Conservation (phyloP, 2,797 vertebrate species). For the Eremophila alpestris region DNA sequence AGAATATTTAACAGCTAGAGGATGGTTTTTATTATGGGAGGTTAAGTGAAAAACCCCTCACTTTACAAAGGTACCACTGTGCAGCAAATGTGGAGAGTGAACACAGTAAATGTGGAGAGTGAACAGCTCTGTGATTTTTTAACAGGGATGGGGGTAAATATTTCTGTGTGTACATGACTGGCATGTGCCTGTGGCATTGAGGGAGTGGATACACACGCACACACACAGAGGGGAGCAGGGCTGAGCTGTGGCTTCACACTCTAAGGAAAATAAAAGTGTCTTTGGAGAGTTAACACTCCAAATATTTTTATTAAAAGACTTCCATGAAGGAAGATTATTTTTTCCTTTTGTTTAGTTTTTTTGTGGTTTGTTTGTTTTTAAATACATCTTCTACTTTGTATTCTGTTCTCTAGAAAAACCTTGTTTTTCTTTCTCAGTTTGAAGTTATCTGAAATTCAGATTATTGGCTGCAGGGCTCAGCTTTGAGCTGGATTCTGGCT, state of each 20-base stretch:
- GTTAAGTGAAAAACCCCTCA: neutral
- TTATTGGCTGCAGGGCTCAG: neutral
- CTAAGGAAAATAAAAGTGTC: neutral
- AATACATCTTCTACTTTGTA: neutral
- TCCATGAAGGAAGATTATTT: neutral
- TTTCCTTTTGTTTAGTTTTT: neutral
- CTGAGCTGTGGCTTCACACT: neutral
- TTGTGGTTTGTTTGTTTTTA: neutral
- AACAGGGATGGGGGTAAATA: neutral
- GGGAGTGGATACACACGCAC: neutral
- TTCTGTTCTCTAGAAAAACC: neutral
- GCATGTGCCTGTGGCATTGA: accelerated
- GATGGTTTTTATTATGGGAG: neutral
- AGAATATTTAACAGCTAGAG: neutral
- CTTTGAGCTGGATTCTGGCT: neutral
- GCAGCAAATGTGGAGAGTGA: neutral
- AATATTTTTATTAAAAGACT: neutral
- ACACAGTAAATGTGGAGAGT: neutral
- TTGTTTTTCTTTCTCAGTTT: neutral
- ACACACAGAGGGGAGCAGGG: neutral
- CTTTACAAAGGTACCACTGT: neutral
- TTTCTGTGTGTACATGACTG: neutral
- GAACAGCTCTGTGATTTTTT: neutral
- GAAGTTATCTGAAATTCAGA: neutral
- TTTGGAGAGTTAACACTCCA: neutral